A percentile compares a stretch with the other conserved stretches of the same genome.
Evolutionary conservation across 2,797 vertebrate species (phyloP).

Genomic region (Pangasius mekongensis): DNA sequence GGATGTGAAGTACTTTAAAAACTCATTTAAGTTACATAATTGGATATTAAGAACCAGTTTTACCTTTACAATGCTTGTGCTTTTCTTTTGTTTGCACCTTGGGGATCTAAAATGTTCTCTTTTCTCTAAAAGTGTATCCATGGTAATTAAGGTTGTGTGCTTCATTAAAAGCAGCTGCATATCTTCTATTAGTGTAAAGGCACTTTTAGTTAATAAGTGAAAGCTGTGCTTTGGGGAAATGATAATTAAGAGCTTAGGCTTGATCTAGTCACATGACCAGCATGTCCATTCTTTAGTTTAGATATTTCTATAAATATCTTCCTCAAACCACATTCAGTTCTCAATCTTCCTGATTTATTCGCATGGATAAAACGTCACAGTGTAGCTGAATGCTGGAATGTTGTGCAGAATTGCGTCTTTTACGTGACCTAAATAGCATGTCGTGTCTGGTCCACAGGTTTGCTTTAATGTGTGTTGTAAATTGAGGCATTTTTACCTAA

Average conservation of each 20-base stretch:
- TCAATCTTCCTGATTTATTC: not conserved
- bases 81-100: conserved; percentile 10
- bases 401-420: not conserved
- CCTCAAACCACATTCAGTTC: not conserved
- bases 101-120: not conserved
- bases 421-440: not conserved
- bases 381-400: not conserved
- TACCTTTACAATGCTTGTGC: not conserved
- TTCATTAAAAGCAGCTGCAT: conserved; percentile 9
- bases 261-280: not conserved
- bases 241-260: not conserved
- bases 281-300: not conserved
- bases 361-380: not conserved
- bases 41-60: conserved; percentile 5
- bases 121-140: not conserved
- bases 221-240: conserved; percentile 8
- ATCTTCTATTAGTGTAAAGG: not conserved
- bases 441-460: not conserved
- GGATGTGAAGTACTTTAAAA: not conserved
- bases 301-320: not conserved
- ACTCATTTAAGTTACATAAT: conserved; percentile 17
- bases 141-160: conserved; percentile 17
- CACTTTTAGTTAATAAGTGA: not conserved
- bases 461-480: not conserved
- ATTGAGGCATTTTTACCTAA: not conserved